These are phyloP conservation scores for Diarsia brunnea DNA, from an alignment of 2,888 invertebrate species.

Conservation along the genomic window DNA sequence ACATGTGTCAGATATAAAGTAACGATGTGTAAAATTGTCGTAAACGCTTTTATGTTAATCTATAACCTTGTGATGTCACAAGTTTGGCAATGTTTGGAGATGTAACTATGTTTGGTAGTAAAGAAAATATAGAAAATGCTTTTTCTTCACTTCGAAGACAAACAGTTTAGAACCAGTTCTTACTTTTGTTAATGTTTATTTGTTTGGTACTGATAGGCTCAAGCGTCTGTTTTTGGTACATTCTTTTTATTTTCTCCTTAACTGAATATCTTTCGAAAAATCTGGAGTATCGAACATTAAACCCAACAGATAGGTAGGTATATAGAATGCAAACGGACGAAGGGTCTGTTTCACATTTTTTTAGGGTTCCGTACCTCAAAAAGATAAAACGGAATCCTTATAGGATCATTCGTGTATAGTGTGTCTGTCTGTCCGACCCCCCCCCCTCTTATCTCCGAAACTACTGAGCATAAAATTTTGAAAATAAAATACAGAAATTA, in stretches of 20 bases:
- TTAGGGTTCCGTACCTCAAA: too few relatives aligned
- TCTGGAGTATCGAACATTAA: not conserved
- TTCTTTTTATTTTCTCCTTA: not conserved
- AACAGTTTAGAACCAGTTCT: not conserved
- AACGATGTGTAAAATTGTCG: slow-evolving; percentile 54
- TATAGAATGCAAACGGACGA: not conserved
- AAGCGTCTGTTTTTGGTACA: not conserved
- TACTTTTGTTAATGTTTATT: not conserved
- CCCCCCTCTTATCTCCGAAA: too few relatives aligned
- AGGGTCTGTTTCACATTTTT: too few relatives aligned
- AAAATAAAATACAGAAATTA: too few relatives aligned
- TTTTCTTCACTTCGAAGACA: not conserved
- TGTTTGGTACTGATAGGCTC: not conserved
- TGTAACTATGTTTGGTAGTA: not conserved
- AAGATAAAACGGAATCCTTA: too few relatives aligned
- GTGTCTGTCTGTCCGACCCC: too few relatives aligned
- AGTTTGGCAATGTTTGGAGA: slow-evolving; percentile 12
- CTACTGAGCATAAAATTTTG: too few relatives aligned
- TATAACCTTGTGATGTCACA: slow-evolving; percentile 19
- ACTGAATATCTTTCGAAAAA: not conserved
- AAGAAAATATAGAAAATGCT: slow-evolving; percentile 4
- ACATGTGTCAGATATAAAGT: slow-evolving; percentile 54
- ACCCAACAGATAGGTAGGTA: not conserved
- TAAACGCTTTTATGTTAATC: slow-evolving; percentile 54
- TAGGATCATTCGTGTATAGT: too few relatives aligned